Conservation (phyloP, 2,888 invertebrate genomes). For the Rhingia rostrata region DNA sequence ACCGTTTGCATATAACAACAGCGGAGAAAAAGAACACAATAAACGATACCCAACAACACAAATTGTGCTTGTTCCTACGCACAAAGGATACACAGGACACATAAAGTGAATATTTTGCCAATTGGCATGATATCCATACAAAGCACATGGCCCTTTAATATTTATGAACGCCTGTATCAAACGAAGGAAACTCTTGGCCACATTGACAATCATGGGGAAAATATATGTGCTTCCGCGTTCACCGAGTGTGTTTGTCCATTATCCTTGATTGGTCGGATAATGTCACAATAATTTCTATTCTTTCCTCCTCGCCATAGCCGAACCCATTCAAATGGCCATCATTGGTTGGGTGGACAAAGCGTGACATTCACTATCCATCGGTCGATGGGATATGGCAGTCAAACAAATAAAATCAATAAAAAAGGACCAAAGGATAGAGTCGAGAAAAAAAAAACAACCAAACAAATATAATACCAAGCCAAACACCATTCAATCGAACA, state of each 20-base stretch:
- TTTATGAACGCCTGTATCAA: constrained; percentile 57
- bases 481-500: constrained; percentile 61
- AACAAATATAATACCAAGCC: constrained; percentile 1
- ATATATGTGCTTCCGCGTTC: constrained; percentile 67
- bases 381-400: background rate
- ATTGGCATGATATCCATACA: constrained; percentile 54
- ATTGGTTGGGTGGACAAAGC: constrained; percentile 50
- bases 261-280: constrained; percentile 73
- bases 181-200: constrained; percentile 18
- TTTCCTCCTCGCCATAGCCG: constrained; percentile 22
- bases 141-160: constrained; percentile 66
- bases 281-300: constrained; percentile 63
- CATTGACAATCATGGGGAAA: constrained; percentile 53
- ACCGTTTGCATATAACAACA: constrained; percentile 17
- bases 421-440: constrained; percentile 41
- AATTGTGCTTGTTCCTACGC: constrained; percentile 12
- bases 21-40: constrained; percentile 19
- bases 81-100: constrained; percentile 10
- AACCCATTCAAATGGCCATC: constrained; percentile 69
- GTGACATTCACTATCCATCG: constrained; percentile 26
- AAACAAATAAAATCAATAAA: constrained; percentile 59
- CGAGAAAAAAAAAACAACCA: constrained; percentile 24
- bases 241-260: constrained; percentile 71
- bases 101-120: constrained; percentile 70
- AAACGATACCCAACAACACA: constrained; percentile 43